phyloP scores from a whole-genome alignment of 2,113 vertebrate genomes.

The Anser cygnoides region DNA sequence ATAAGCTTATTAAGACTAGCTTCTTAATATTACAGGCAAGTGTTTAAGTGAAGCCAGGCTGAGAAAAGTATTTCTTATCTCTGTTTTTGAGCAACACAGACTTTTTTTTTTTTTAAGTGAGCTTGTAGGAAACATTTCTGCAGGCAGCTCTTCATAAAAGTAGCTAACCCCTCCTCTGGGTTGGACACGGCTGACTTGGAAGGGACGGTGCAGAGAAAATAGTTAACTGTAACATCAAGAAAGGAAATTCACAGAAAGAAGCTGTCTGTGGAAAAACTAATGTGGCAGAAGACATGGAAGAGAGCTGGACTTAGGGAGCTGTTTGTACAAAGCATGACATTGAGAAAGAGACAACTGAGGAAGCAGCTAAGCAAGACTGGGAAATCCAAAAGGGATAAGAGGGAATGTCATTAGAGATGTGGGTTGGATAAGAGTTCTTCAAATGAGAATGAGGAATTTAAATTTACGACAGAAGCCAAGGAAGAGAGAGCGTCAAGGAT shows the following conservation, averaged over 20 bases:
- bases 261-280: background rate
- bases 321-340: background rate
- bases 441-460: conserved; percentile 3
- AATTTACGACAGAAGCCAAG: background rate
- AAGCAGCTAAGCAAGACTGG: background rate
- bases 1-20: background rate
- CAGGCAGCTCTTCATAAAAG: background rate
- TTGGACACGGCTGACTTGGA: background rate
- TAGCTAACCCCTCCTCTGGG: background rate
- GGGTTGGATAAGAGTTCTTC: background rate
- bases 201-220: background rate
- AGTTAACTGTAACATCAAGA: background rate
- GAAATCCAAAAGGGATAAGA: background rate
- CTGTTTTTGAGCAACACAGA: background rate
- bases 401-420: background rate
- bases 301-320: background rate
- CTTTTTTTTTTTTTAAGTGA: background rate
- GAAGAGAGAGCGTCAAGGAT: background rate
- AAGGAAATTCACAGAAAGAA: background rate
- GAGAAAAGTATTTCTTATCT: background rate
- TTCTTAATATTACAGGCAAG: background rate
- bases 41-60: background rate
- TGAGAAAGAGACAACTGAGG: background rate
- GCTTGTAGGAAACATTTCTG: background rate
- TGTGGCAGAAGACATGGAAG: background rate